Evolutionary conservation across 2,797 vertebrate species (phyloP).

Genomic region (Toxotes lorentzi): DNA sequence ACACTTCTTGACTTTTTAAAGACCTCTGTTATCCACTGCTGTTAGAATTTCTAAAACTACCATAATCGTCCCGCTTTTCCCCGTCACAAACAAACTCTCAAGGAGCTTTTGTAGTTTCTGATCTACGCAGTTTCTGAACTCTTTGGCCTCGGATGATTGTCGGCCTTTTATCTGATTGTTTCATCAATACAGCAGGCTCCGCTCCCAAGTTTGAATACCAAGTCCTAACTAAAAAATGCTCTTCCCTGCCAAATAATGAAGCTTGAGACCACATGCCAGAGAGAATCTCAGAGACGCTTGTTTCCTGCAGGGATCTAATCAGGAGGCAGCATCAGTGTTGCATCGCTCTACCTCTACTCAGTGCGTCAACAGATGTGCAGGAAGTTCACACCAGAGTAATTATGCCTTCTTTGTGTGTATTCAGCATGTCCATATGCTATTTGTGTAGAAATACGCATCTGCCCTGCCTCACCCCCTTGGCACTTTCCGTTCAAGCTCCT

Average conservation of each 20-base stretch:
- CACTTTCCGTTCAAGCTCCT: slow-evolving; percentile 36
- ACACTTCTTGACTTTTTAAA: not conserved
- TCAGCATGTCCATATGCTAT: slow-evolving; percentile 63
- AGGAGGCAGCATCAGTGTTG: slow-evolving; percentile 51
- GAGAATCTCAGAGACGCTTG: slow-evolving; percentile 43
- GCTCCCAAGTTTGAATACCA: slow-evolving; percentile 1
- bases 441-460: slow-evolving; percentile 57
- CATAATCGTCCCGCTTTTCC: not conserved
- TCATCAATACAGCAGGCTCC: slow-evolving; percentile 20
- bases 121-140: not conserved
- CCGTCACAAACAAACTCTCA: not conserved
- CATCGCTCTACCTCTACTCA: slow-evolving; percentile 53
- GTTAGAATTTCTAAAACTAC: not conserved
- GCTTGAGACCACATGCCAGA: slow-evolving; percentile 43
- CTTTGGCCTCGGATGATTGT: not conserved
- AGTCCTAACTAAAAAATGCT: not conserved
- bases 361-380: slow-evolving; percentile 66
- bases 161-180: slow-evolving; percentile 27
- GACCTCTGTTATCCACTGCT: not conserved
- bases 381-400: slow-evolving; percentile 68
- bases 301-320: slow-evolving; percentile 72
- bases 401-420: slow-evolving; percentile 59
- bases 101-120: not conserved
- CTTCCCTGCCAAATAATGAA: slow-evolving; percentile 34
- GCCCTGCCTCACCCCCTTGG: slow-evolving; percentile 40